A percentile compares a stretch with the other conserved stretches of the same genome.
Evolutionary conservation across 2,888 invertebrate genomes (phyloP).

Genomic region (Amaurobius ferox): DNA sequence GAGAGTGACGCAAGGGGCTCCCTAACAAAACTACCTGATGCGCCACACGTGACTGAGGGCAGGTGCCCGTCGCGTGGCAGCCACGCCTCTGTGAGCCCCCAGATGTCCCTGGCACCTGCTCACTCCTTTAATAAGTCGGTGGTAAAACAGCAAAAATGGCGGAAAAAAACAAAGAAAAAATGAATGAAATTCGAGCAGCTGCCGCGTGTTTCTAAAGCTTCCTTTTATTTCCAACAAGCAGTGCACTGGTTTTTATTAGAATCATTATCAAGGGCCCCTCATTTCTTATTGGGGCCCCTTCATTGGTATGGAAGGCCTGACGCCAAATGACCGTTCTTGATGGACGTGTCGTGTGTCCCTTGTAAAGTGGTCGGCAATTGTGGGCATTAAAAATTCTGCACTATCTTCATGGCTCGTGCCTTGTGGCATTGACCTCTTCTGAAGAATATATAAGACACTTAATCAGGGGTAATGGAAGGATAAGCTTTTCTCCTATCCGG

Average conservation of each 20-base stretch:
- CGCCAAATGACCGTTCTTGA: background rate
- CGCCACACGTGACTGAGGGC: constrained; percentile 14
- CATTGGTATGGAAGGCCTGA: background rate
- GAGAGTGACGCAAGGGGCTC: background rate
- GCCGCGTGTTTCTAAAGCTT: background rate
- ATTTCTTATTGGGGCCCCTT: background rate
- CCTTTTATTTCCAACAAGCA: background rate
- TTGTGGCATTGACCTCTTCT: no score
- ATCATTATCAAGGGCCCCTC: background rate
- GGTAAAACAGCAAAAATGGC: constrained; percentile 10
- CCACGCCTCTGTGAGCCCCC: background rate
- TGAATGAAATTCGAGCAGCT: background rate
- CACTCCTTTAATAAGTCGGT: background rate
- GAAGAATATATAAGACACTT: no score
- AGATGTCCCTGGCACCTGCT: background rate
- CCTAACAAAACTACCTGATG: background rate
- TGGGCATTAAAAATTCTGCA: no score
- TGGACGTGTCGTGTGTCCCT: background rate
- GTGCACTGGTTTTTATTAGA: background rate
- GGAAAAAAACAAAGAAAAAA: background rate
- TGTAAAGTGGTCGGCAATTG: background rate
- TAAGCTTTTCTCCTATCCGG: no score
- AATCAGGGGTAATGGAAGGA: no score
- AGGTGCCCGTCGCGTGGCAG: constrained; percentile 15
- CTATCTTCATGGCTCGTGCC: no score